Evolutionary conservation across 2,113 vertebrate species (phyloP).

Genomic region (Trichechus manatus): DNA sequence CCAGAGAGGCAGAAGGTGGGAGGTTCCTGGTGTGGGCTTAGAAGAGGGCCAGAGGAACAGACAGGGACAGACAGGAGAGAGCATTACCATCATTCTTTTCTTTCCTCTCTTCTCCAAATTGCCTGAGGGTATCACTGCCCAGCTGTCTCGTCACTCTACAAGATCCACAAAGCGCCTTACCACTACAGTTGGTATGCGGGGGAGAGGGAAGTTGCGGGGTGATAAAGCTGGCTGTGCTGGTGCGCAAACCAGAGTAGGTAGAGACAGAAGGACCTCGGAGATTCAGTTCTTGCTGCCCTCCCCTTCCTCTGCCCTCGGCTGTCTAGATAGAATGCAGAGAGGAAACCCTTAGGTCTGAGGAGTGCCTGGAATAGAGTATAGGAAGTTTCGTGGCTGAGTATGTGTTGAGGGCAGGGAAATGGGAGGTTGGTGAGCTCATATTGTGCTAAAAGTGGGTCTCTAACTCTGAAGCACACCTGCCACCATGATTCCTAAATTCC

Average conservation of each 20-base stretch:
- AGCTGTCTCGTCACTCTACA: background rate
- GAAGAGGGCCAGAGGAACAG: background rate
- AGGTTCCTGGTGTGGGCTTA: background rate
- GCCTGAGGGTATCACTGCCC: background rate
- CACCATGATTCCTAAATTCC: background rate
- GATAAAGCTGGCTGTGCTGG: background rate
- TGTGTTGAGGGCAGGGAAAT: background rate
- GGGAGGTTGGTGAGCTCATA: background rate
- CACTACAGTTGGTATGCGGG: background rate
- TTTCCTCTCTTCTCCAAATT: background rate
- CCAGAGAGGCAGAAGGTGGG: background rate
- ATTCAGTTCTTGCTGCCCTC: background rate
- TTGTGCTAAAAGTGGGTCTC: background rate
- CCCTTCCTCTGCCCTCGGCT: background rate
- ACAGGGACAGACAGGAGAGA: background rate
- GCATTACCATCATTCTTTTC: background rate
- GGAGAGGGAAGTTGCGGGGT: accelerated
- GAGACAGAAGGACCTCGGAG: background rate
- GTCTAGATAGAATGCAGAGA: background rate
- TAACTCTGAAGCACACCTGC: background rate
- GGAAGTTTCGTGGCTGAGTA: background rate
- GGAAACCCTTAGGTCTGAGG: background rate
- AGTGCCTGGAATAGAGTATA: no score
- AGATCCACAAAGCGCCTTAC: background rate
- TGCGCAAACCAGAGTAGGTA: background rate